A percentile compares a stretch with the other conserved stretches of the same genome.
These are phyloP conservation scores for Cerastis leucographa DNA, from an alignment of 2,888 invertebrate genomes.

Conservation along the genomic window DNA sequence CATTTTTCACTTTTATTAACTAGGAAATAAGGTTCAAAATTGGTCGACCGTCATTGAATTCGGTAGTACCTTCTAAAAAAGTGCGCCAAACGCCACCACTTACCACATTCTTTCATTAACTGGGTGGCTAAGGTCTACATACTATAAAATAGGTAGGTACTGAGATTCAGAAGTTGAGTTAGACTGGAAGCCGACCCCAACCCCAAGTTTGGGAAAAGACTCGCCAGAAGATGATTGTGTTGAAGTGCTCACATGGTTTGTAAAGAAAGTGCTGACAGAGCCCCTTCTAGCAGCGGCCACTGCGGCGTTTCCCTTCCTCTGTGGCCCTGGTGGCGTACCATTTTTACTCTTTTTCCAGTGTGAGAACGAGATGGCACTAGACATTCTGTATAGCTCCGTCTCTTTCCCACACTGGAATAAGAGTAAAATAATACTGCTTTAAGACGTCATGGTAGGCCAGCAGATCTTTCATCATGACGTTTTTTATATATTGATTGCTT, in stretches of 20 bases:
- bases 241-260: background rate
- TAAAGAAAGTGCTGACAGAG: background rate
- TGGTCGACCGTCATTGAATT: too few species aligned
- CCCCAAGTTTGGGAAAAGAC: background rate
- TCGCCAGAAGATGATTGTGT: background rate
- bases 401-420: too few species aligned
- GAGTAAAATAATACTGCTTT: too few species aligned
- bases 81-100: too few species aligned
- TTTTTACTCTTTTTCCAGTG: too few species aligned
- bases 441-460: too few species aligned
- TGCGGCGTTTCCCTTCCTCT: background rate
- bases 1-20: too few species aligned
- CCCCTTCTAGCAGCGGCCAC: background rate
- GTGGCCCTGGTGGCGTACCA: too few species aligned
- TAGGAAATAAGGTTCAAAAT: too few species aligned
- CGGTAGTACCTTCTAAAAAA: too few species aligned
- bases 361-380: too few species aligned
- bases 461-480: background rate
- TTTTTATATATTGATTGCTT: slow-evolving; percentile 5
- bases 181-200: background rate
- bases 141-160: background rate
- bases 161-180: background rate
- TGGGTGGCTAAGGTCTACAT: background rate
- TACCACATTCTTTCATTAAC: background rate
- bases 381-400: too few species aligned